Evolutionary conservation across 2,797 vertebrate species (phyloP).

Genomic region (Pteropus rufus): DNA sequence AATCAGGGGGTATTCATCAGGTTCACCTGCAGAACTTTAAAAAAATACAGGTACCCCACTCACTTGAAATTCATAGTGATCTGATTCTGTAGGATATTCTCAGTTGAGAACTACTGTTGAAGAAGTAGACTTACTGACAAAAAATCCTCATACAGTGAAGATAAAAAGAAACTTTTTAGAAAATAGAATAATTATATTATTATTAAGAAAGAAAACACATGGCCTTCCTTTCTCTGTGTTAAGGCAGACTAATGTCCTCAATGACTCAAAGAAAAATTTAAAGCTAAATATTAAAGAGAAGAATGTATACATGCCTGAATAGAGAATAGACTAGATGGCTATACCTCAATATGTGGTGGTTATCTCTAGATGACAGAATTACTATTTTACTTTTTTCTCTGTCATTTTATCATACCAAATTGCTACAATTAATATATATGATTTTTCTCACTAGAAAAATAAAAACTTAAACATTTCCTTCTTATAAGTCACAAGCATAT

Average conservation of each 20-base stretch:
- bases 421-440: neutral
- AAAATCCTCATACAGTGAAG: conserved; percentile 24
- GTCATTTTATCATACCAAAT: conserved; percentile 46
- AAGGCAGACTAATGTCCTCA: neutral
- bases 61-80: neutral
- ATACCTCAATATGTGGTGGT: neutral
- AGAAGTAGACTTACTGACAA: neutral
- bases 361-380: conserved; percentile 17
- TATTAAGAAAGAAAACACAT: neutral
- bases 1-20: neutral
- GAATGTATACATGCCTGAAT: conserved; percentile 11
- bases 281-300: conserved; percentile 30
- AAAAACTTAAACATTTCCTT: neutral
- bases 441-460: conserved; percentile 48
- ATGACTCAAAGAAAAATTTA: conserved; percentile 10
- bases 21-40: neutral
- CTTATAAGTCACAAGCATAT: neutral
- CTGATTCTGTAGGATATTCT: neutral
- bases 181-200: neutral
- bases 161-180: neutral
- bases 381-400: neutral
- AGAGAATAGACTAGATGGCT: neutral
- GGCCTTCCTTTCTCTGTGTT: neutral
- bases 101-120: conserved; percentile 10
- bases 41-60: neutral